Evolutionary conservation across 2,888 invertebrate species (phyloP), one percentile per base, ranked within the genome.

Genomic region (Tetheella fluctuosa): DNA sequence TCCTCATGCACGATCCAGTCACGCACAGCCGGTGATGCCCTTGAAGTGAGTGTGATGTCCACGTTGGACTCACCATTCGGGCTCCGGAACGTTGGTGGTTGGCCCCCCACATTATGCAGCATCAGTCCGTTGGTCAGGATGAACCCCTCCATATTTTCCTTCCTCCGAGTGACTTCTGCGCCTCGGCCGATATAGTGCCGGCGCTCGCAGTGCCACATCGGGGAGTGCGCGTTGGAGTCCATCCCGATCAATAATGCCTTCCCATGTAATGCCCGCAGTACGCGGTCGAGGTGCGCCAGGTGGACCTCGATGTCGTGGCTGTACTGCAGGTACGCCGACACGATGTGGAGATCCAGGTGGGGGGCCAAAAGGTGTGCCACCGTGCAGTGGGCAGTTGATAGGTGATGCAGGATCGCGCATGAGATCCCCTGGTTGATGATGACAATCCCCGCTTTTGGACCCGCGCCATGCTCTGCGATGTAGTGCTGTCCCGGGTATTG

Each of bases 181-280:
- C 77, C 74, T 0, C 70, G 23, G 0, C 75, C 73, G 0, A 1
- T 12, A 1, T 59, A 71, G 0, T 76, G 73, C 0, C 64, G 42
- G 0, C 23, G 25, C 0, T 20, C 7, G 1, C 68, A 69, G 54
- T 62, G 59, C 73, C 77, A 79, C 15, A 77, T 6, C 0, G 74
- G 74, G 0, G 76, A 80, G 59, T 78, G 75, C 0, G 78, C 68
- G 30, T 79, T 79, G 4, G 52, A 52, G 58, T 79, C 79, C 0
- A 63, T 64, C 0, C 72, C 68, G 0, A 78, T 52, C 0, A 78
- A 4, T 0, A 76, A 59, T 0, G n/a, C 30, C 0, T 12, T 30
- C 0, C 71, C 73, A 0, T 23, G 1, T 0, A 76, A 57, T 0
- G 0, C 4, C 0, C 60, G 58, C 25, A 77, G 52, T 0, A 72